Evolutionary conservation across 1,140 invertebrate genomes (phyloP).

Genomic region (Mizuhopecten yessoensis): DNA sequence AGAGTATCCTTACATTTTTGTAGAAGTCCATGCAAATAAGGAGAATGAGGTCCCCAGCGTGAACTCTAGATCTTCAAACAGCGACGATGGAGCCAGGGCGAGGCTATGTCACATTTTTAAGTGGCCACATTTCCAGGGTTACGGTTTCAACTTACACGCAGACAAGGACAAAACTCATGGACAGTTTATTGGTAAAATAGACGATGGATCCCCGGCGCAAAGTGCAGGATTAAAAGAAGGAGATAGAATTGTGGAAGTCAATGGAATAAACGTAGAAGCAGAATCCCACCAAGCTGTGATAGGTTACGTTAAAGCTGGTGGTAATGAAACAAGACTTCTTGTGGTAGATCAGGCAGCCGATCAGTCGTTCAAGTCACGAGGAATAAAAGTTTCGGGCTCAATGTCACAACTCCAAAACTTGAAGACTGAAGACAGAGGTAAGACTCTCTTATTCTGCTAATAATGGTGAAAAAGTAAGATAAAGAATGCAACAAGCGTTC

Average conservation of each 20-base stretch:
- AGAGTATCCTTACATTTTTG: not conserved
- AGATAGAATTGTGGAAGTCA: constrained; percentile 93
- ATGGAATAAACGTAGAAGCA: constrained; percentile 89
- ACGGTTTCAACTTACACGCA: constrained; percentile 99
- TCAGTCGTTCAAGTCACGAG: constrained; percentile 88
- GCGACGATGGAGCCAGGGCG: constrained; percentile 33
- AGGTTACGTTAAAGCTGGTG: constrained; percentile 88
- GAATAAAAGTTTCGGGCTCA: constrained; percentile 86
- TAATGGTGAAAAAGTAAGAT: too few species aligned
- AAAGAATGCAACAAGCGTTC: too few species aligned
- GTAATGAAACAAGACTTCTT: constrained; percentile 93
- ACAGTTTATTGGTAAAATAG: constrained; percentile 98
- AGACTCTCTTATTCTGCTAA: too few species aligned
- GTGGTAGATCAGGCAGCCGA: constrained; percentile 94
- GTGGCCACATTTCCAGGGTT: constrained; percentile 96
- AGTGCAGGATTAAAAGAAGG: constrained; percentile 93
- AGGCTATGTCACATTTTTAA: constrained; percentile 85
- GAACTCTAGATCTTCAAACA: not conserved
- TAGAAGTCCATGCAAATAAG: not conserved
- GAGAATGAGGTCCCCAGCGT: not conserved
- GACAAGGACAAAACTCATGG: constrained; percentile 94
- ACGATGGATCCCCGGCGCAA: constrained; percentile 95
- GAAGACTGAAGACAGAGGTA: constrained; percentile 29
- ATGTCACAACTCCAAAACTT: constrained; percentile 84
- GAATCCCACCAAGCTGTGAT: constrained; percentile 95